A percentile compares a stretch with the other conserved stretches of the same genome.
These are phyloP conservation scores for Alviniconcha marisindica DNA, from an alignment of 1,140 invertebrate species.

Conservation along the genomic window DNA sequence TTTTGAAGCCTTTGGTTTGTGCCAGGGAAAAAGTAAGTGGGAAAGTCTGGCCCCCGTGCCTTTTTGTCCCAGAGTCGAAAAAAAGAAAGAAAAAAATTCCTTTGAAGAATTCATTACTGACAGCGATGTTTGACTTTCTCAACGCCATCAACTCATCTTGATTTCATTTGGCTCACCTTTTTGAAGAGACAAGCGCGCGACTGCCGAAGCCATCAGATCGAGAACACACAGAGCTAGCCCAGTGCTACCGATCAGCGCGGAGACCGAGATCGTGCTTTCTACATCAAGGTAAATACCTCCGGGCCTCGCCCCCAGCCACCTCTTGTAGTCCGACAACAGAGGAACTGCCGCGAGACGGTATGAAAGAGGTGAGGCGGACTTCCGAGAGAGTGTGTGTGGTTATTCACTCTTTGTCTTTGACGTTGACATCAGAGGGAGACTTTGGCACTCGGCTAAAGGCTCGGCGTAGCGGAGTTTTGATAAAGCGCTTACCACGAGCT, in stretches of 20 bases:
- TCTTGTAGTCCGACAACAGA: not conserved
- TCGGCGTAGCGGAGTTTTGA: not conserved
- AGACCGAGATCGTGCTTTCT: not conserved
- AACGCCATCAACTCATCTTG: constrained; percentile 23
- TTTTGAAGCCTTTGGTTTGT: constrained; percentile 17
- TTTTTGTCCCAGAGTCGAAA: not conserved
- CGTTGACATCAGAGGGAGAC: constrained; percentile 5
- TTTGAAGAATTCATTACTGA: constrained; percentile 36
- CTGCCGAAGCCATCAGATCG: constrained; percentile 20
- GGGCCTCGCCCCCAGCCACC: not conserved
- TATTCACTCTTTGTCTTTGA: constrained; percentile 18
- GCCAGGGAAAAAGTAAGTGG: constrained; percentile 17
- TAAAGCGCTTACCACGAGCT: constrained; percentile 1
- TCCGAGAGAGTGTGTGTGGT: not conserved
- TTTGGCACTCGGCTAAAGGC: not conserved
- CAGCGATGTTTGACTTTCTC: constrained; percentile 10
- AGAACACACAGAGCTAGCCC: too few relatives aligned
- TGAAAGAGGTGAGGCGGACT: not conserved
- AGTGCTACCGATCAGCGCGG: not conserved
- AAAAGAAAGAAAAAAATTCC: not conserved
- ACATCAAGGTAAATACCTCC: not conserved
- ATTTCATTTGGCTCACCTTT: not conserved
- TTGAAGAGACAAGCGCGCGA: not conserved
- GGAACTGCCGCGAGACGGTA: not conserved
- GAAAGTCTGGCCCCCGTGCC: not conserved